Evolutionary conservation across 1,140 invertebrate genomes (phyloP).

Genomic region (honey bee (Apis mellifera)): Amel_HAv3.1 CM009944.2:4683501-4684000

Average conservation of each 20-base stretch:
- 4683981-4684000: no score
- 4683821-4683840: no score
- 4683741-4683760: slow-evolving; percentile 20
- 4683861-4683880: not conserved
- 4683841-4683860: not conserved
- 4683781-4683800: not conserved
- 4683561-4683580: no score
- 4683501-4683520: no score
- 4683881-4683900: no score
- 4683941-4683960: no score
- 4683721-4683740: slow-evolving; percentile 54
- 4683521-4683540: no score
- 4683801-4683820: not conserved
- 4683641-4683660: not conserved
- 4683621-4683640: not conserved
- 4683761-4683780: slow-evolving; percentile 46
- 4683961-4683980: no score
- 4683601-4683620: not conserved
- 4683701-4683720: slow-evolving; percentile 38
- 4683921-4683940: no score
- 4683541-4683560: no score
- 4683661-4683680: not conserved
- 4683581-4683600: not conserved
- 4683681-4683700: not conserved
- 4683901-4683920: no score